Percentiles rank a stretch among this genome's conserved stretches.
These are phyloP conservation scores for Lamproptera curius DNA, from an alignment of 2,888 invertebrate genomes.

Conservation along the genomic window DNA sequence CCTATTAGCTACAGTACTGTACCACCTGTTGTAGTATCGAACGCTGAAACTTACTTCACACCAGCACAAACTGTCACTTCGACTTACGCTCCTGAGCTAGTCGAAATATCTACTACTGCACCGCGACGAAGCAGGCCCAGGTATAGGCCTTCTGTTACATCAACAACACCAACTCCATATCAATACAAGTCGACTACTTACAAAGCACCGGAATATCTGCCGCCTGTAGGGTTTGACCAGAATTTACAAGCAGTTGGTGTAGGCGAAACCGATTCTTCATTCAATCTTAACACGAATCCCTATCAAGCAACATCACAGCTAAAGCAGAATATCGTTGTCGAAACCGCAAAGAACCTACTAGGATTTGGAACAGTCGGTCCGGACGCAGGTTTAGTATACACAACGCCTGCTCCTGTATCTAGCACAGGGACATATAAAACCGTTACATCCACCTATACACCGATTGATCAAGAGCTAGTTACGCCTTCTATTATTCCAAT, in stretches of 20 bases:
- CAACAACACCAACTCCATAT: slow-evolving; percentile 45
- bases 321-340: slow-evolving; percentile 63
- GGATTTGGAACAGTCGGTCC: slow-evolving; percentile 69
- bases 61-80: slow-evolving; percentile 32
- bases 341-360: slow-evolving; percentile 62
- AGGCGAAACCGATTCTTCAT: slow-evolving; percentile 37
- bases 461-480: slow-evolving; percentile 56
- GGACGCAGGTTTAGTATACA: slow-evolving; percentile 65
- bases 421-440: slow-evolving; percentile 37
- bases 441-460: slow-evolving; percentile 52
- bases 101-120: slow-evolving; percentile 31
- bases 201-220: slow-evolving; percentile 45
- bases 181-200: slow-evolving; percentile 46
- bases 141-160: slow-evolving; percentile 42
- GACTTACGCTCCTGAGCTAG: slow-evolving; percentile 36
- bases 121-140: slow-evolving; percentile 30
- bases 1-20: slow-evolving; percentile 56
- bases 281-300: slow-evolving; percentile 45
- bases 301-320: slow-evolving; percentile 50
- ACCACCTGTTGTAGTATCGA: slow-evolving; percentile 44
- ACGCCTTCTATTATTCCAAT: slow-evolving; percentile 45
- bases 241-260: slow-evolving; percentile 47
- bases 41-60: slow-evolving; percentile 34
- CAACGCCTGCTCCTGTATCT: slow-evolving; percentile 42
- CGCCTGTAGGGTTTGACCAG: slow-evolving; percentile 36